These are phyloP conservation scores for Aphrocallistes beatrix DNA, from an alignment of 37 sponge, comb jelly and placozoan species.

Conservation along the genomic window DNA sequence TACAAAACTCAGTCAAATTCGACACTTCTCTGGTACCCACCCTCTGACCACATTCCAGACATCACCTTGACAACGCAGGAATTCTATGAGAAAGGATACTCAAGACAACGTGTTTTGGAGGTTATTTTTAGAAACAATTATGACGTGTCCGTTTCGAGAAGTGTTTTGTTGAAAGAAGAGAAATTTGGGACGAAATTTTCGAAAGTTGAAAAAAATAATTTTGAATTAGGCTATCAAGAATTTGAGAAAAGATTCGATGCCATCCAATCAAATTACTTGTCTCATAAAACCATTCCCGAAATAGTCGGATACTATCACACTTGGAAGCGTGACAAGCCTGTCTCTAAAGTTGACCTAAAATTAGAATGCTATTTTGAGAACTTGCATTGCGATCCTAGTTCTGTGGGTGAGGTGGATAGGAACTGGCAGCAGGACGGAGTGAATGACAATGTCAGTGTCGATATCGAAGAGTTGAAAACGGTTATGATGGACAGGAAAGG, in stretches of 20 bases:
- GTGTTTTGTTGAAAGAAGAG: background rate
- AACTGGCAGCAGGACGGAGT: background rate
- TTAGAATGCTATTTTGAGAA: background rate
- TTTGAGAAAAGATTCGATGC: background rate
- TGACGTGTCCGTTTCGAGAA: background rate
- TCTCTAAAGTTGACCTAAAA: background rate
- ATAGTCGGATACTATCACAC: background rate
- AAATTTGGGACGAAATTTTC: background rate
- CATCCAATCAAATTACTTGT: background rate
- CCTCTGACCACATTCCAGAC: background rate
- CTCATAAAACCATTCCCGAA: background rate
- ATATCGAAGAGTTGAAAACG: background rate
- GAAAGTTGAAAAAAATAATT: background rate
- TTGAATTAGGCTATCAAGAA: background rate
- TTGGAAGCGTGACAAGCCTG: background rate
- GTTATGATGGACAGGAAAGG: background rate
- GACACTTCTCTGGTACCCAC: background rate
- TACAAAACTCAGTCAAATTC: background rate
- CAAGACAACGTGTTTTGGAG: background rate
- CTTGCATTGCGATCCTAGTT: background rate
- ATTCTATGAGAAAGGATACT: background rate
- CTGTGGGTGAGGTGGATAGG: background rate
- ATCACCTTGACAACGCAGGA: slow-evolving; percentile 1
- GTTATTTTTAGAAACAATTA: background rate
- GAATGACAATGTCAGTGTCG: background rate